A percentile compares a stretch with the other conserved stretches of the same genome.
Evolutionary conservation across 2,113 vertebrate genomes (phyloP).

Genomic region (Pollimyrus isidori): DNA sequence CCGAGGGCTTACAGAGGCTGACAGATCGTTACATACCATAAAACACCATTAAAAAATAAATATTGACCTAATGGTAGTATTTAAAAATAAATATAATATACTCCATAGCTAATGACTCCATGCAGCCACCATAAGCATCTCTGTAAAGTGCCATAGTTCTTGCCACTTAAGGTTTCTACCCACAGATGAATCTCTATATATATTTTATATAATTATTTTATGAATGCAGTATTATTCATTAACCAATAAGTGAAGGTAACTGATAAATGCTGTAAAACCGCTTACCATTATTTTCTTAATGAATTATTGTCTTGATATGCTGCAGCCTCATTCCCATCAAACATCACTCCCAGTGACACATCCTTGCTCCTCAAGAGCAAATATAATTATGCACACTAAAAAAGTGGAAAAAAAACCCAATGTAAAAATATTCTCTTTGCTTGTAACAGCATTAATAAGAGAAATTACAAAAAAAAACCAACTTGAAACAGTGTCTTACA

Average conservation of each 20-base stretch:
- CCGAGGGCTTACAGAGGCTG: neutral
- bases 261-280: neutral
- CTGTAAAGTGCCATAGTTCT: neutral
- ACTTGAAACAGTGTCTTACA: constrained; percentile 5
- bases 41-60: neutral
- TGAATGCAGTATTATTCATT: neutral
- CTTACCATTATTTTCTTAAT: constrained; percentile 4
- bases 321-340: neutral
- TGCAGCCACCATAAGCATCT: neutral
- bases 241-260: neutral
- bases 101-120: neutral
- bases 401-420: neutral
- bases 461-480: neutral
- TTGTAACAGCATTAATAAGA: neutral
- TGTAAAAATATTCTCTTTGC: constrained; percentile 15
- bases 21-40: neutral
- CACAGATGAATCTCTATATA: no score
- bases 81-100: no score
- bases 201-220: neutral
- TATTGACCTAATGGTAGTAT: no score
- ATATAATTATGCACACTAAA: neutral
- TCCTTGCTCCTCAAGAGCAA: neutral
- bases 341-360: neutral
- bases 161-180: neutral
- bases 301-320: neutral